These are phyloP conservation scores for Gambelia wislizenii DNA, from an alignment of 2,797 vertebrate genomes.

Conservation along the genomic window DNA sequence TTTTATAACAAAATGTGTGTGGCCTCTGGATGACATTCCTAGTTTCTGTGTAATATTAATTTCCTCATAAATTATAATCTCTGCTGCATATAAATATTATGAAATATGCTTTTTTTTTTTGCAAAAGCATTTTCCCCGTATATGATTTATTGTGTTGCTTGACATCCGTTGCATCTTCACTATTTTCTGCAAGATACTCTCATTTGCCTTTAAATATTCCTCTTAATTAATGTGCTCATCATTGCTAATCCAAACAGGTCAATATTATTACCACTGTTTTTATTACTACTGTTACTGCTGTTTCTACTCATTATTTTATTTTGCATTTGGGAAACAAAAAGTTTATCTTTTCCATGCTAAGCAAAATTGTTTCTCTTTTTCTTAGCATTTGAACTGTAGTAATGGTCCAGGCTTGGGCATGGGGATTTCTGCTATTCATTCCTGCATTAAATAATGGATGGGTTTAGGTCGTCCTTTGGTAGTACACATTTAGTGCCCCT, in stretches of 20 bases:
- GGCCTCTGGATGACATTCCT: not conserved
- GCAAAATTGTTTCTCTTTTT: no score
- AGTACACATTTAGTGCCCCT: no score
- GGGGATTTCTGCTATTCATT: no score
- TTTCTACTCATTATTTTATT: not conserved
- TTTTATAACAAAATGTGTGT: not conserved
- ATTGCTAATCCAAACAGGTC: no score
- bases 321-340: not conserved
- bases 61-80: not conserved
- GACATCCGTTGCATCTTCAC: no score
- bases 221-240: not conserved
- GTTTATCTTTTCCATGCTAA: no score
- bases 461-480: no score
- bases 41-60: not conserved
- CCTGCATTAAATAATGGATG: no score
- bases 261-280: no score
- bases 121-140: not conserved
- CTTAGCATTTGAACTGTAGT: no score
- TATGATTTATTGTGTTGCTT: not conserved
- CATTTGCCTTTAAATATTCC: not conserved
- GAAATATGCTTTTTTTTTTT: not conserved
- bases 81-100: not conserved
- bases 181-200: not conserved
- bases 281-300: not conserved
- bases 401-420: no score